Percentiles rank a stretch among this genome's conserved stretches.
Conservation (phyloP, 92 coral and sea anemone genomes). For the Nematostella vectensis region DNA sequence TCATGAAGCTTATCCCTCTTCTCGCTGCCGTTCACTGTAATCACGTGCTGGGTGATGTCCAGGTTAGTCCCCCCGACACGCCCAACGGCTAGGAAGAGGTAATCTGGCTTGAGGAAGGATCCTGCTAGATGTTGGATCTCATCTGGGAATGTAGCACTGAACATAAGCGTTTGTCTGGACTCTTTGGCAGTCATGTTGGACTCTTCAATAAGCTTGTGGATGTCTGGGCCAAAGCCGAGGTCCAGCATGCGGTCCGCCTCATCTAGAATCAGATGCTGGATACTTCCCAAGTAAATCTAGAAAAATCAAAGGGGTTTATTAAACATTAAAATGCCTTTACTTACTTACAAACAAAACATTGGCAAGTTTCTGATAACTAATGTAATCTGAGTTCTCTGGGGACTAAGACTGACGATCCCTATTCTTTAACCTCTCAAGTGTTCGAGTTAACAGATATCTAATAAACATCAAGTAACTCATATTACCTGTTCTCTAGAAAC, state of each 20-base stretch:
- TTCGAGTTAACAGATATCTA: conserved; percentile 57
- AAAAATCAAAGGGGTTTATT: no score
- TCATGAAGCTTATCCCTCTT: conserved; percentile 77
- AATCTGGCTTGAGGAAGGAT: conserved; percentile 71
- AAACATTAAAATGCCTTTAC: no score
- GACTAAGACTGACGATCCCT: no score
- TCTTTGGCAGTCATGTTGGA: conserved; percentile 63
- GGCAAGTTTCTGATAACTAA: no score
- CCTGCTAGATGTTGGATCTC: conserved; percentile 90
- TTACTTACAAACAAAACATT: no score
- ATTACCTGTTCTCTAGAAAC: conserved; percentile 57
- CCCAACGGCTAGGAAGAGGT: conserved; percentile 84
- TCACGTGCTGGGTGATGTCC: conserved; percentile 62
- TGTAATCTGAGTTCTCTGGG: no score
- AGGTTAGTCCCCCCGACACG: conserved; percentile 88
- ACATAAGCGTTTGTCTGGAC: conserved; percentile 87
- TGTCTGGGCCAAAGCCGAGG: conserved; percentile 82
- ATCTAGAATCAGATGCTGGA: conserved; percentile 76
- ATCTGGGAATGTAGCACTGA: conserved; percentile 97
- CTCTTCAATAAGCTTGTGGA: conserved; percentile 59
- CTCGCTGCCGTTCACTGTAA: conserved; percentile 53
- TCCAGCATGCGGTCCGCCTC: conserved; percentile 99
- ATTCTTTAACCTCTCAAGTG: no score
- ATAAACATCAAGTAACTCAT: conserved; percentile 62
- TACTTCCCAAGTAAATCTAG: conserved; percentile 60